These are phyloP conservation scores for Tetraodon nigroviridis DNA, from an alignment of 2,113 vertebrate genomes.

Conservation along the genomic window DNA sequence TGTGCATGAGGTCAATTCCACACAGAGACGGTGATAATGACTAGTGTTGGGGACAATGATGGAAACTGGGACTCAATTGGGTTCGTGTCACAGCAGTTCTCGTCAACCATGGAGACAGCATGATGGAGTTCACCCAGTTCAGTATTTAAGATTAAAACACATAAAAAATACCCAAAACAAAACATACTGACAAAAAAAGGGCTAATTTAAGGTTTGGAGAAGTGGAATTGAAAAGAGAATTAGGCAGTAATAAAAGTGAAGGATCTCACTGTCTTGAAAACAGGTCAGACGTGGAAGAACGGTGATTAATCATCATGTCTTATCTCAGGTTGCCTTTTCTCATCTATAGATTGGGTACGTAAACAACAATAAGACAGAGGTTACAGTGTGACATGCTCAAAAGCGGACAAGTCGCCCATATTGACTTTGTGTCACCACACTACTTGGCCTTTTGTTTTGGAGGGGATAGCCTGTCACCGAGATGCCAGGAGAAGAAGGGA, in stretches of 20 bases:
- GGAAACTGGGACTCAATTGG: conserved; percentile 33
- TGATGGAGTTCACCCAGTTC: conserved; percentile 13
- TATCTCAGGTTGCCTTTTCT: conserved; percentile 12
- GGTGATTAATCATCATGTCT: conserved; percentile 30
- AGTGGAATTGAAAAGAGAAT: background rate
- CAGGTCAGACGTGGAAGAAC: conserved; percentile 9
- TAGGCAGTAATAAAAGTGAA: conserved; percentile 28
- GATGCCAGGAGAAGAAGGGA: conserved; percentile 49
- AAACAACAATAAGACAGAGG: conserved; percentile 44
- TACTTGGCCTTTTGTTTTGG: conserved; percentile 70
- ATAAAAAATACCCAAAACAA: background rate
- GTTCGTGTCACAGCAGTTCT: conserved; percentile 36
- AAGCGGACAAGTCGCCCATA: conserved; percentile 49
- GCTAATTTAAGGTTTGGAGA: conserved; percentile 4
- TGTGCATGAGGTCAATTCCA: conserved; percentile 25
- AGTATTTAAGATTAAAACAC: conserved; percentile 1
- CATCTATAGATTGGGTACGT: conserved; percentile 8
- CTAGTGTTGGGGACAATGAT: conserved; percentile 31
- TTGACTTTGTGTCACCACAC: conserved; percentile 68
- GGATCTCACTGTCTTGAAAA: conserved; percentile 16
- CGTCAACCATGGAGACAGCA: conserved; percentile 11
- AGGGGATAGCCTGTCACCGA: conserved; percentile 61
- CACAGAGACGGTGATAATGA: conserved; percentile 44
- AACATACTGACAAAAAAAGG: background rate
- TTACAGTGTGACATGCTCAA: conserved; percentile 47